Evolutionary conservation across 2,888 invertebrate genomes (phyloP).

Genomic region (Athalia rosae): DNA sequence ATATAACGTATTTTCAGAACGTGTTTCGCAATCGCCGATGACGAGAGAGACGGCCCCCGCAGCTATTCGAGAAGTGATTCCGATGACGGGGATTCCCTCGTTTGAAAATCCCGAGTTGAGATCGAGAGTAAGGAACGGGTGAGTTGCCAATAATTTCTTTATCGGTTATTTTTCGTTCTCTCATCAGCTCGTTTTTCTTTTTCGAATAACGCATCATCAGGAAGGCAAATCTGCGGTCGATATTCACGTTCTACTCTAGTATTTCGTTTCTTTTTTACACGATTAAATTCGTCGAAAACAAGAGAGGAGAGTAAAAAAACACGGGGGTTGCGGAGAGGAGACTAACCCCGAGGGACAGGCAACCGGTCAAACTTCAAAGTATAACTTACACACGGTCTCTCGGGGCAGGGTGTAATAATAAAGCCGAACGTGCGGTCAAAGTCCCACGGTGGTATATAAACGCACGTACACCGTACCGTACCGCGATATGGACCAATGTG

Average conservation of each 20-base stretch:
- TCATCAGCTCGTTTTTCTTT: background rate
- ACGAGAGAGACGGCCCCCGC: background rate
- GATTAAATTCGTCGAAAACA: background rate
- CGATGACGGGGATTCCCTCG: background rate
- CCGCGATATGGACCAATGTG: too few relatives aligned
- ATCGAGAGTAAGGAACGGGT: background rate
- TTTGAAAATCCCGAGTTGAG: background rate
- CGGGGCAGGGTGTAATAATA: constrained; percentile 32
- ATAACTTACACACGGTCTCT: constrained; percentile 45
- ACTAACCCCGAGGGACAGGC: constrained; percentile 61
- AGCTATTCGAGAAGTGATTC: background rate
- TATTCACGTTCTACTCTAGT: background rate
- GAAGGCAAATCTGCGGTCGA: too few relatives aligned
- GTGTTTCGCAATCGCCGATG: background rate
- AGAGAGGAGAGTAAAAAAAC: constrained; percentile 2
- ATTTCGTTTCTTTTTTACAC: background rate
- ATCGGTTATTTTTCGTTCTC: background rate
- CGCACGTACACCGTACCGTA: too few relatives aligned
- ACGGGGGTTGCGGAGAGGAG: background rate
- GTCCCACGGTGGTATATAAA: constrained; percentile 12
- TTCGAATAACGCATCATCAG: background rate
- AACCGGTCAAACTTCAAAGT: constrained; percentile 65
- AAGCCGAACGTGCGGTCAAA: background rate
- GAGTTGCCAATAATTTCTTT: background rate
- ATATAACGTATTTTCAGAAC: constrained; percentile 16